These are phyloP conservation scores for Cataglyphis altisquamis DNA, from an alignment of 2,888 invertebrate species.

Conservation along the genomic window DNA sequence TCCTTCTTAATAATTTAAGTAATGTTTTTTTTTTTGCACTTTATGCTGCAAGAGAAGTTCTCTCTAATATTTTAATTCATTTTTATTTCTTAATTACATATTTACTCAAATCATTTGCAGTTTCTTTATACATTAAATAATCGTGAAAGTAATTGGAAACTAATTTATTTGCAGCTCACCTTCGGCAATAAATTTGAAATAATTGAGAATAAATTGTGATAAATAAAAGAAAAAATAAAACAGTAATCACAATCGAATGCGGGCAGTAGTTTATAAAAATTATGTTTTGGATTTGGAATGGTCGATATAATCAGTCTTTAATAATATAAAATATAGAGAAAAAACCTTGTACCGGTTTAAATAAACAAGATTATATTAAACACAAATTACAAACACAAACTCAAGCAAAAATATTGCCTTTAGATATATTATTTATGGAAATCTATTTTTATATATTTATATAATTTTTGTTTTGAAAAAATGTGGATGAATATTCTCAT, in stretches of 20 bases:
- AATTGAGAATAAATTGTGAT: too few relatives aligned
- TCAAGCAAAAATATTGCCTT: slow-evolving; percentile 6
- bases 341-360: neutral
- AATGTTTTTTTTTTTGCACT: neutral
- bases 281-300: too few relatives aligned
- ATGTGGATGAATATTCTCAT: too few relatives aligned
- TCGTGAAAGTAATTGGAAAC: neutral
- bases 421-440: neutral
- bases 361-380: neutral
- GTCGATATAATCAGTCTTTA: neutral
- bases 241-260: too few relatives aligned
- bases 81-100: neutral
- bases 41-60: neutral
- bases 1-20: neutral
- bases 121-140: neutral
- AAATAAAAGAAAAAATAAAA: too few relatives aligned
- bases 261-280: too few relatives aligned
- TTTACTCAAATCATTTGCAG: neutral
- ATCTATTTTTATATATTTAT: neutral
- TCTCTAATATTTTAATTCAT: neutral
- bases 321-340: slow-evolving; percentile 2
- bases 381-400: neutral
- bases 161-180: too few relatives aligned
- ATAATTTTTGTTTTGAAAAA: neutral
- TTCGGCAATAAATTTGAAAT: too few relatives aligned